Base-by-base conservation (phyloP, 2,797 vertebrate genomes). In the Lerista edwardsae region DNA sequence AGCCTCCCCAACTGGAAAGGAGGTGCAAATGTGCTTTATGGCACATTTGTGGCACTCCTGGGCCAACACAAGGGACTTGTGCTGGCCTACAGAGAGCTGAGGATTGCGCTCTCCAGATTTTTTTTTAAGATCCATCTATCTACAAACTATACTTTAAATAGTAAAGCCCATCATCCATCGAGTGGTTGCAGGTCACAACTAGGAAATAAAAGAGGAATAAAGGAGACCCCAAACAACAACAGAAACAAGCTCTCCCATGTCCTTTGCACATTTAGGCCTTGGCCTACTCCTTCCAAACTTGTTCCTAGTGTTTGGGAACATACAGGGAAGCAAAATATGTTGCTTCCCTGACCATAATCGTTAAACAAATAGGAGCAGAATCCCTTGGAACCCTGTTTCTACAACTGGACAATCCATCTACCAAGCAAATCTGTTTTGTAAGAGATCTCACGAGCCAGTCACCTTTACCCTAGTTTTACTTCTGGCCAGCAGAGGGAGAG, bases 391-490 rank as follows among this genome's bases (percentile, higher is more conserved):
- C 7, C 36, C 64, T 64, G 27, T 25, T 61, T 51, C 72, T 25
- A 51, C 51, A 47, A 55, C 25, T 65, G 19, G 71, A 41, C 14
- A 61, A 64, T 34, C 44, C 55, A 36, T 44, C 61, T 59, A 4
- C 47, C 77, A 80, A 86, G 81, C 79, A 86, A 71, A 55, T 34
- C 27, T 44, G 74, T 77, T 84, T 77, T 64, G 65, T 62, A 77
- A 71, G 61, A 21, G 57, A 31, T 39, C 5, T 19, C 14, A 25
- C 44, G 71, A 64, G 31, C 29, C 36, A 62, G 1, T 76, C 27
- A 86, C 84, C 84, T 86, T 86, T 86, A 39, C 31, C 67, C 84
- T 86, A 77, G 14, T 86, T 86, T 75, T 64, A 39, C 9, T 64
- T 47, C 65, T 77, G 41, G 29, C 84, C 84, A 64, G 67, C 67